Evolutionary conservation across 2,797 vertebrate genomes (phyloP).

Genomic region (Epinephelus coioides): DNA sequence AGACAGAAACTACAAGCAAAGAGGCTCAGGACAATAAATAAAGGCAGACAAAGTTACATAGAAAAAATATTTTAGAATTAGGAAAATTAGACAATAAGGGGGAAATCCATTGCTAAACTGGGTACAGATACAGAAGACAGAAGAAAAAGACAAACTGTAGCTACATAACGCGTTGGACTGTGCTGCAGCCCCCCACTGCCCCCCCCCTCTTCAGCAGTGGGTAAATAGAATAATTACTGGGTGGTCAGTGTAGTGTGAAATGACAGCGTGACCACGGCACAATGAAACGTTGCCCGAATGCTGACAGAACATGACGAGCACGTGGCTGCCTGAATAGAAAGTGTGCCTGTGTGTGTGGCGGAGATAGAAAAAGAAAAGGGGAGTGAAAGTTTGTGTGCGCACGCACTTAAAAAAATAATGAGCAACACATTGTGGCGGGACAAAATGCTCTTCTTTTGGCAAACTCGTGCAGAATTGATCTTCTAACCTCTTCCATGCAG

Average conservation of each 20-base stretch:
- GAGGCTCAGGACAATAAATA: not conserved
- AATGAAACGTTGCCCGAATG: conserved; percentile 77
- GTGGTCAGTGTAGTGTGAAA: conserved; percentile 84
- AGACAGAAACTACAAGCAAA: not conserved
- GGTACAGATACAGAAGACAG: conserved; percentile 11
- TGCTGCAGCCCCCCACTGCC: conserved; percentile 8
- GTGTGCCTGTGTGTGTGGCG: conserved; percentile 50
- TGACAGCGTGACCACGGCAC: conserved; percentile 79
- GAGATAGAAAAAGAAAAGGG: conserved; percentile 58
- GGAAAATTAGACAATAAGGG: not conserved
- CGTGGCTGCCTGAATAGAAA: conserved; percentile 75
- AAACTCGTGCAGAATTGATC: conserved; percentile 63
- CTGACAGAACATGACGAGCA: conserved; percentile 78
- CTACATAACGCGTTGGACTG: conserved; percentile 38
- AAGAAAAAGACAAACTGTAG: conserved; percentile 45
- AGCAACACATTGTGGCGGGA: conserved; percentile 48
- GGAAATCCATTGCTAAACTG: conserved; percentile 4
- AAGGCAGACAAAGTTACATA: not conserved
- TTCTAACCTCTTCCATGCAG: conserved; percentile 65
- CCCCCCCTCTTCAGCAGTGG: conserved; percentile 28
- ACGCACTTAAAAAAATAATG: conserved; percentile 46
- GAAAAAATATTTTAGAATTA: conserved; percentile 20
- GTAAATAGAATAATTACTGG: conserved; percentile 83
- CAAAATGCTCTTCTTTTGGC: conserved; percentile 49
- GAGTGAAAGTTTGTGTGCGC: not conserved